Evolutionary conservation across 2,888 invertebrate species (phyloP), one percentile per base, ranked within the genome.

Genomic region (Thecophora atra): DNA sequence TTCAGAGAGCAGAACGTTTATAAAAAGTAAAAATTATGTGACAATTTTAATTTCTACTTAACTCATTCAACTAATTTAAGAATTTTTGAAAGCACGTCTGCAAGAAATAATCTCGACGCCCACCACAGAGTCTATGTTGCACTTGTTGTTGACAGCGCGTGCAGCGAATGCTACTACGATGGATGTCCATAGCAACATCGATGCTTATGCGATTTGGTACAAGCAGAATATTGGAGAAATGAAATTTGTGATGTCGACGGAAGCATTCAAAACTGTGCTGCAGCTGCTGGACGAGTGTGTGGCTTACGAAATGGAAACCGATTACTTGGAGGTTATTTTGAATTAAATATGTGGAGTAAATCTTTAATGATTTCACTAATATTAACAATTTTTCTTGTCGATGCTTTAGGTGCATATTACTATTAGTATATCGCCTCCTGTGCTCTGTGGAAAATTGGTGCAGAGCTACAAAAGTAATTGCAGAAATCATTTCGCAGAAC

Each of bases 221-320:
- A 86, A 85, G 51, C 80, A 80, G 21, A 78, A 84, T 51, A 81
- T 86, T 47, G 82, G 82, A 0, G 85, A 86, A 76, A 85, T 86
- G 84, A 84, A 83, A 26, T 82, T 82, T 70, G 67, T 76, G 3
- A 72, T 85, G 1, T 78, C 77, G 15, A 28, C 74, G 0, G 81
- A 80, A 15, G 80, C 82, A 65, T 86, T 86, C 72, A 81, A 82
- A 72, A 72, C 76, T 15, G 70, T 82, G 15, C 72, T 86, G 3
- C 71, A 74, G 3, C 73, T 83, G 56, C 69, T 86, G 26, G 78
- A 81, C 8, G 78, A 82, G 44, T 78, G 81, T n/a, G 74, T 84
- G 17, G 71, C 75, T 7, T 82, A 81, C 60, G 86, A 86, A 76
- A 71, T 70, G 15, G 83, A 84, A 69, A 74, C 78, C 11, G 76